Evolutionary conservation across 2,113 vertebrate species (phyloP).

Genomic region (Potamarius usumacintae): DNA sequence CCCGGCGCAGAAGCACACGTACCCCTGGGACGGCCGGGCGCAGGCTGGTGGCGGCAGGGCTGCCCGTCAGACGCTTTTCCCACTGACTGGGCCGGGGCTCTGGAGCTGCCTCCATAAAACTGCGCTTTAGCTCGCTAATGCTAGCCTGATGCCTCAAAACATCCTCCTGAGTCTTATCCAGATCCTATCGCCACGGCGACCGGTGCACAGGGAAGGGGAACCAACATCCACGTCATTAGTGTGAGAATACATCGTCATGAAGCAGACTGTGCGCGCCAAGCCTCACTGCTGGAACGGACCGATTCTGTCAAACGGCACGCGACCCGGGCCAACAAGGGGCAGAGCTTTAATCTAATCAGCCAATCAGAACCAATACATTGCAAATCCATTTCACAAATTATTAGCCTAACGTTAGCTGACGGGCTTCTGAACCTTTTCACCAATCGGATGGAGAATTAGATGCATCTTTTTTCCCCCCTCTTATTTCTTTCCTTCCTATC

Average conservation of each 20-base stretch:
- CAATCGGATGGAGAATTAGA: background rate
- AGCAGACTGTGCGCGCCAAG: conserved; percentile 71
- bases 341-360: background rate
- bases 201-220: conserved; percentile 32
- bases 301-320: background rate
- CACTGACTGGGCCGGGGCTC: conserved; percentile 95
- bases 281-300: conserved; percentile 66
- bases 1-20: conserved; percentile 71
- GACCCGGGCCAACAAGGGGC: background rate
- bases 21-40: conserved; percentile 90
- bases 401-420: background rate
- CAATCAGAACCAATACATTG: background rate
- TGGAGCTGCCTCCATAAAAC: conserved; percentile 98
- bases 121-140: conserved; percentile 99
- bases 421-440: background rate
- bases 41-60: conserved; percentile 87
- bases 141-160: conserved; percentile 99
- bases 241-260: conserved; percentile 64
- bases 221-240: conserved; percentile 68
- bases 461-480: too few relatives aligned
- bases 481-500: too few relatives aligned
- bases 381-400: background rate
- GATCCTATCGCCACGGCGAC: conserved; percentile 75
- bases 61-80: conserved; percentile 97
- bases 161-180: conserved; percentile 98